Conservation (phyloP, 2,888 invertebrate species). For the Brenthis ino region DNA sequence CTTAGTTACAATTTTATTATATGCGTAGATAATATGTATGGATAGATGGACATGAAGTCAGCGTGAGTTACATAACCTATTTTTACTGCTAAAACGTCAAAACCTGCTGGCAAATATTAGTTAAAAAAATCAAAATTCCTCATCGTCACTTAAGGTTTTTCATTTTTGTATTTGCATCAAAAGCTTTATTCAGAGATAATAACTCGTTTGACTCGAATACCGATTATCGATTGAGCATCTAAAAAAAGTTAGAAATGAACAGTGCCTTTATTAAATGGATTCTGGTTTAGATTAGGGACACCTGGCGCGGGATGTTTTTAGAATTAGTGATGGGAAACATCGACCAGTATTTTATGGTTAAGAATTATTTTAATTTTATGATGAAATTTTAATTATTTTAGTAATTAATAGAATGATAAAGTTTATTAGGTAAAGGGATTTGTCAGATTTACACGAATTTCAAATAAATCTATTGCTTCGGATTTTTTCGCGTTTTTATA, state of each 20-base stretch:
- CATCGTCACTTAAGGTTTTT: background rate
- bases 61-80: too few species aligned
- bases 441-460: too few species aligned
- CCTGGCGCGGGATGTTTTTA: constrained; percentile 17
- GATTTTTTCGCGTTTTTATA: background rate
- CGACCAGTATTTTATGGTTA: background rate
- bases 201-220: constrained; percentile 16
- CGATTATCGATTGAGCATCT: constrained; percentile 20
- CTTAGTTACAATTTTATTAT: too few species aligned
- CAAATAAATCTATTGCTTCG: too few species aligned
- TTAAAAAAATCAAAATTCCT: background rate
- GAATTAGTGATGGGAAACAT: constrained; percentile 6
- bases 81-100: too few species aligned
- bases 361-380: background rate
- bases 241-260: constrained; percentile 19
- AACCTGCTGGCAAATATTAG: too few species aligned
- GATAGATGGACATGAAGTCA: too few species aligned
- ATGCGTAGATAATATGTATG: too few species aligned
- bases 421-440: too few species aligned
- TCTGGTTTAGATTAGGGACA: constrained; percentile 25
- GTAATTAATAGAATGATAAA: background rate
- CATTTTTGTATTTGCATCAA: background rate
- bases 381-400: background rate
- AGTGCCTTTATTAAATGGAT: constrained; percentile 23
- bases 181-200: constrained; percentile 9